phyloP scores from a whole-genome alignment of 2,113 vertebrate species.

The Pseudorhombus dupliciocellatus region DNA sequence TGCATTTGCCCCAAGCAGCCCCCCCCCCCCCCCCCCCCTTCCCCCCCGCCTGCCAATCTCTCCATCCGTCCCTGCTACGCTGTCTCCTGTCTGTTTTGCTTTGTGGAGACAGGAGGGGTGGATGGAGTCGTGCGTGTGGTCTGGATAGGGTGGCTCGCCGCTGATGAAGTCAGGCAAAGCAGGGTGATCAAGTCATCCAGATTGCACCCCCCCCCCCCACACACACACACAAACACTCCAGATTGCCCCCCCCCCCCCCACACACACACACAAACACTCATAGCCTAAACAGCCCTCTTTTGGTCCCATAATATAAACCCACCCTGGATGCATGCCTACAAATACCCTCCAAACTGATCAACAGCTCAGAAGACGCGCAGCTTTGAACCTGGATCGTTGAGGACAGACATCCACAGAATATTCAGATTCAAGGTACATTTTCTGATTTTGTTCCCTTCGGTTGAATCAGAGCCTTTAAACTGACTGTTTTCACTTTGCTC shows the following conservation, averaged over 20 bases:
- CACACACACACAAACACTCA: slow-evolving; percentile 48
- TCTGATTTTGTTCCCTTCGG: not conserved
- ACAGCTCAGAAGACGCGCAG: slow-evolving; percentile 44
- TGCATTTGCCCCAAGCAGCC: slow-evolving; percentile 57
- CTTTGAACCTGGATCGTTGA: slow-evolving; percentile 6
- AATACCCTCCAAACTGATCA: slow-evolving; percentile 62
- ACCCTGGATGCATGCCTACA: slow-evolving; percentile 77
- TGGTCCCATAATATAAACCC: slow-evolving; percentile 81
- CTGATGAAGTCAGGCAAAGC: slow-evolving; percentile 63
- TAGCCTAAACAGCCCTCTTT: slow-evolving; percentile 77
- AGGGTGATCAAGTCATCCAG: slow-evolving; percentile 45
- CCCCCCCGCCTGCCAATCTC: slow-evolving; percentile 50
- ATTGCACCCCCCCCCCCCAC: slow-evolving; percentile 52
- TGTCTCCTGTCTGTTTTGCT: slow-evolving; percentile 64
- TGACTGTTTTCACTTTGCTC: not conserved
- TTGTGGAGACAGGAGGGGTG: slow-evolving; percentile 41
- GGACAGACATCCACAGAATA: slow-evolving; percentile 1
- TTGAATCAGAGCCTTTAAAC: not conserved
- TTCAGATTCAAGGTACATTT: slow-evolving; percentile 39
- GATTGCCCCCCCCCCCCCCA: slow-evolving; percentile 16
- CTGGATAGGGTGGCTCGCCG: slow-evolving; percentile 59
- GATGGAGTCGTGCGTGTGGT: slow-evolving; percentile 51
- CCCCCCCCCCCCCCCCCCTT: slow-evolving; percentile 20
- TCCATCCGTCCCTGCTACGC: slow-evolving; percentile 43
- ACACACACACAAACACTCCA: slow-evolving; percentile 35